These are phyloP conservation scores for Drosophila fungiperda DNA, from an alignment of 2,888 invertebrate species.

Conservation along the genomic window DNA sequence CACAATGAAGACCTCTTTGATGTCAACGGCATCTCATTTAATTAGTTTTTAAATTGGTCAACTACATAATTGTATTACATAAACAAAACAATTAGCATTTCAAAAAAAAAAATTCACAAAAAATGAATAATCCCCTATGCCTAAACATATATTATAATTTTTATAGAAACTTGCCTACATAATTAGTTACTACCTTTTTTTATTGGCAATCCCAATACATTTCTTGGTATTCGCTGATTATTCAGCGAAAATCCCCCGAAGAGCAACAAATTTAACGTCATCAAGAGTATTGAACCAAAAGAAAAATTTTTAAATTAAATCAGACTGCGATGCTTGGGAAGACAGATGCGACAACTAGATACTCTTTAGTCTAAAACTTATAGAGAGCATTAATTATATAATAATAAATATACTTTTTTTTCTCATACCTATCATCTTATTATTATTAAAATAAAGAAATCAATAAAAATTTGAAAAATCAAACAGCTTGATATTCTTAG, in stretches of 20 bases:
- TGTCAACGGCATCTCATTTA: slow-evolving; percentile 40
- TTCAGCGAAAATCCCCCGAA: slow-evolving; percentile 19
- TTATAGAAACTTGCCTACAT: neutral
- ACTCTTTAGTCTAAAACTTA: neutral
- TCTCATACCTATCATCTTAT: neutral
- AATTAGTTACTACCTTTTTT: neutral
- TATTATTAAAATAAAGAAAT: neutral
- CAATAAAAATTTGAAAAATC: neutral
- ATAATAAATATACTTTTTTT: neutral
- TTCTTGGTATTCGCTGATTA: slow-evolving; percentile 18
- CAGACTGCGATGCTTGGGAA: neutral
- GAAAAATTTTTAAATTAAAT: neutral
- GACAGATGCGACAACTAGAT: neutral
- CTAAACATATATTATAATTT: neutral
- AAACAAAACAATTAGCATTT: slow-evolving; percentile 33
- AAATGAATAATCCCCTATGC: neutral
- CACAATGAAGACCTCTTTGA: slow-evolving; percentile 34
- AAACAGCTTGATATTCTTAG: too few species aligned
- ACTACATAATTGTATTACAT: slow-evolving; percentile 64
- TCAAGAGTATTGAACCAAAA: slow-evolving; percentile 14
- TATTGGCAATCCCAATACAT: neutral
- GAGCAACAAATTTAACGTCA: neutral
- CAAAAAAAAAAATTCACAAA: neutral
- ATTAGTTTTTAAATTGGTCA: slow-evolving; percentile 50
- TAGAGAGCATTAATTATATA: neutral